Percentiles rank a stretch among this genome's conserved stretches.
These are phyloP conservation scores for Struthidea cinerea DNA, from an alignment of 2,113 vertebrate species.

Conservation along the genomic window DNA sequence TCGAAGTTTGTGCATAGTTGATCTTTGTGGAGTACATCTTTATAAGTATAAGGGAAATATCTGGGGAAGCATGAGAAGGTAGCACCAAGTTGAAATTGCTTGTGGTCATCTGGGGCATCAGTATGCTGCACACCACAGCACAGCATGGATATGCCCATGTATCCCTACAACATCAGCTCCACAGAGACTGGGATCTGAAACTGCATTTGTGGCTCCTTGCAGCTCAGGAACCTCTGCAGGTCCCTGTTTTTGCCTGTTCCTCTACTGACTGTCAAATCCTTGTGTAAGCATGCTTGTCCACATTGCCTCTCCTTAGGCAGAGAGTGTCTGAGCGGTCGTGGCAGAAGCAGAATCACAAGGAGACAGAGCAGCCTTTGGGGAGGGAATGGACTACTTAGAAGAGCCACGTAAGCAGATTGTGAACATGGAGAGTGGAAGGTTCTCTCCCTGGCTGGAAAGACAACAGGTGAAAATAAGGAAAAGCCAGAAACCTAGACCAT, in stretches of 20 bases:
- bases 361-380: not conserved
- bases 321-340: rapidly evolving
- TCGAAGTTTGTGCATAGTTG: not conserved
- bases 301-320: not conserved
- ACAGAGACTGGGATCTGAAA: not conserved
- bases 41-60: not conserved
- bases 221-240: not conserved
- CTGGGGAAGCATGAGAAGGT: not conserved
- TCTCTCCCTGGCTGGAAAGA: not conserved
- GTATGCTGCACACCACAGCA: not conserved
- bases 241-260: not conserved
- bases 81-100: not conserved
- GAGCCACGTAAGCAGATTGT: not conserved
- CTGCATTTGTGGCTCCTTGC: not conserved
- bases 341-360: not conserved
- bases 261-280: not conserved
- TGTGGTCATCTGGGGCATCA: not conserved
- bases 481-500: not conserved
- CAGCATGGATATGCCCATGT: not conserved
- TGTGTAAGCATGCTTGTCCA: not conserved
- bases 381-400: not conserved
- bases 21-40: not conserved
- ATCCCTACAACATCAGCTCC: not conserved
- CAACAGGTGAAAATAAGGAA: not conserved
- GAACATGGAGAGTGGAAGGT: not conserved